These are phyloP conservation scores for Plutomurus gul DNA, from an alignment of 1,140 invertebrate species.

Conservation along the genomic window DNA sequence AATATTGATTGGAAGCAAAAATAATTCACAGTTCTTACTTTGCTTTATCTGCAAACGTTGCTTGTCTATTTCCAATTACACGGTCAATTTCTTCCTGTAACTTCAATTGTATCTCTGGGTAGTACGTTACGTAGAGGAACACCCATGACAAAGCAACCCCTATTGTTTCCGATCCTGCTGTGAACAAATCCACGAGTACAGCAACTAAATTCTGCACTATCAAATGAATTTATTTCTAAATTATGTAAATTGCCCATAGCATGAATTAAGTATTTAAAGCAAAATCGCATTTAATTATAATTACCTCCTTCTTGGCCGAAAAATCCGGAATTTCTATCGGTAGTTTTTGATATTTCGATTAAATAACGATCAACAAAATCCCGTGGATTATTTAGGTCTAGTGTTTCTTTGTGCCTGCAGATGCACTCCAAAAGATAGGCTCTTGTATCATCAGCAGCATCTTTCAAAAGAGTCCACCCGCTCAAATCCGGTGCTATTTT, in stretches of 20 bases:
- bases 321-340: background rate
- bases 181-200: background rate
- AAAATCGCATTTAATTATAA: no score
- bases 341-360: background rate
- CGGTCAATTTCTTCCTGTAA: conserved; percentile 69
- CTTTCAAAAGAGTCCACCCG: background rate
- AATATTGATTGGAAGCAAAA: no score
- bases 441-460: background rate
- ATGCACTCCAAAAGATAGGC: background rate
- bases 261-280: no score
- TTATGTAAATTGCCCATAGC: no score
- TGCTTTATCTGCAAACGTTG: conserved; percentile 61
- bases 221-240: no score
- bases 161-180: background rate
- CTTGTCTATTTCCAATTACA: conserved; percentile 71
- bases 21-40: background rate
- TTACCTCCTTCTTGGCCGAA: background rate
- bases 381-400: background rate
- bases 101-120: background rate
- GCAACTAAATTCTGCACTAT: background rate
- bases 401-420: background rate
- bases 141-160: conserved; percentile 54
- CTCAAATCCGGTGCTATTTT: background rate
- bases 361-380: background rate
- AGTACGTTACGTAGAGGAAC: background rate